Conservation (phyloP, 2,888 invertebrate species). For the Rosalia funebris region DNA sequence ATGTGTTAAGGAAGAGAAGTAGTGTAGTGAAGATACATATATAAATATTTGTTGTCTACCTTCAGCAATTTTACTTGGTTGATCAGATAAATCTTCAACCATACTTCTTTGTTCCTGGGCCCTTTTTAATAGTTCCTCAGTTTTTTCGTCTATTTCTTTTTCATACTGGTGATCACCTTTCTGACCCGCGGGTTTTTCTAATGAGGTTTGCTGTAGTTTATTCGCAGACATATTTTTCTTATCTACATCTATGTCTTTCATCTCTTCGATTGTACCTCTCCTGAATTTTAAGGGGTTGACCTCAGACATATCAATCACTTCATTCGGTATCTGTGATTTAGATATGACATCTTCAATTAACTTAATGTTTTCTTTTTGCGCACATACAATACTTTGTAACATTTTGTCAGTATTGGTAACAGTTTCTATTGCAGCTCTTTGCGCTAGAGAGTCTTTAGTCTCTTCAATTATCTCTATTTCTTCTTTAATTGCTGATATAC, state of each 20-base stretch:
- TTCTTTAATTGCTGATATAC: constrained; percentile 44
- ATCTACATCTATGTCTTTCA: constrained; percentile 42
- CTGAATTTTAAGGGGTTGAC: constrained; percentile 59
- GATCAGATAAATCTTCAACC: constrained; percentile 74
- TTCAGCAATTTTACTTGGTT: constrained; percentile 48
- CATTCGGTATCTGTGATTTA: constrained; percentile 24
- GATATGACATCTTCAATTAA: too few species aligned
- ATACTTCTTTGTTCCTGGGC: constrained; percentile 77
- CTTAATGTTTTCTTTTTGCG: constrained; percentile 44
- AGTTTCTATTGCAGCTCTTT: constrained; percentile 36
- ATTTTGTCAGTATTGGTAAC: constrained; percentile 45
- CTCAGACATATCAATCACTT: constrained; percentile 57
- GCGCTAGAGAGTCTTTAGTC: constrained; percentile 11
- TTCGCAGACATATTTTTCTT: constrained; percentile 29
- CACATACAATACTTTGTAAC: constrained; percentile 55
- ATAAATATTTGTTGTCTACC: constrained; percentile 43
- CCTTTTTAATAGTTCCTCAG: constrained; percentile 73
- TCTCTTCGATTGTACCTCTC: constrained; percentile 50
- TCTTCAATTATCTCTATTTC: constrained; percentile 35
- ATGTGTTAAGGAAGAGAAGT: constrained; percentile 16
- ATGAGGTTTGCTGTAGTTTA: constrained; percentile 40
- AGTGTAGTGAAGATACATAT: constrained; percentile 15
- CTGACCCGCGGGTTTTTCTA: constrained; percentile 48
- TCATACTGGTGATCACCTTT: constrained; percentile 62
- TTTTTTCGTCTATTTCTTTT: constrained; percentile 69